These are phyloP conservation scores for Sterrhoptilus dennistouni DNA, from an alignment of 2,113 vertebrate genomes.

Conservation along the genomic window DNA sequence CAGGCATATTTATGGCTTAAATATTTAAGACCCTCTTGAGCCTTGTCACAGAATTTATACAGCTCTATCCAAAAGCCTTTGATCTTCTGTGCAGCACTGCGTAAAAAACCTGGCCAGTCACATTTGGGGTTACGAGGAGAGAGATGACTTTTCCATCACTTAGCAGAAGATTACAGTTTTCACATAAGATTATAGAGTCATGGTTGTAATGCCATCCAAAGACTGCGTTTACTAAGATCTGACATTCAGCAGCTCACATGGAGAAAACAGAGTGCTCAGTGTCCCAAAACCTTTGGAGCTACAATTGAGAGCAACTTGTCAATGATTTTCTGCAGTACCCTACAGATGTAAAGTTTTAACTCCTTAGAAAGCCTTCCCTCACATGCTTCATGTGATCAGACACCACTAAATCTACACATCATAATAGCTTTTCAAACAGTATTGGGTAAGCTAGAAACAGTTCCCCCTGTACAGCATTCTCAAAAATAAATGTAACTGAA, in stretches of 20 bases:
- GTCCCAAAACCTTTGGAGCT: neutral
- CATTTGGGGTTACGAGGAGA: neutral
- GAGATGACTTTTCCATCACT: neutral
- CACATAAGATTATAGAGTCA: neutral
- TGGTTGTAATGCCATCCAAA: neutral
- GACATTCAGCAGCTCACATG: neutral
- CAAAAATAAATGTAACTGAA: neutral
- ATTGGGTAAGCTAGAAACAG: neutral
- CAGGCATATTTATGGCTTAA: neutral
- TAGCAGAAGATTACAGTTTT: neutral
- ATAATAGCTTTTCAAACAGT: neutral
- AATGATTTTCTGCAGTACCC: neutral
- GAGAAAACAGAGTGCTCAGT: neutral
- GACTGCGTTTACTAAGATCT: neutral
- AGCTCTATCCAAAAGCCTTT: neutral
- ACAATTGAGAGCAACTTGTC: neutral
- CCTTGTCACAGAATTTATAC: neutral
- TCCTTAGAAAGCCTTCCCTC: neutral
- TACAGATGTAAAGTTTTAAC: neutral
- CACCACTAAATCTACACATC: neutral
- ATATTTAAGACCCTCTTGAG: neutral
- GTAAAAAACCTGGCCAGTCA: neutral
- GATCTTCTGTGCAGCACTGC: neutral
- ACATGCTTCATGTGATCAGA: neutral
- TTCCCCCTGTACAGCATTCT: neutral